Base-by-base conservation (phyloP, 2,888 invertebrate genomes). In the Atethmia centrago region DNA sequence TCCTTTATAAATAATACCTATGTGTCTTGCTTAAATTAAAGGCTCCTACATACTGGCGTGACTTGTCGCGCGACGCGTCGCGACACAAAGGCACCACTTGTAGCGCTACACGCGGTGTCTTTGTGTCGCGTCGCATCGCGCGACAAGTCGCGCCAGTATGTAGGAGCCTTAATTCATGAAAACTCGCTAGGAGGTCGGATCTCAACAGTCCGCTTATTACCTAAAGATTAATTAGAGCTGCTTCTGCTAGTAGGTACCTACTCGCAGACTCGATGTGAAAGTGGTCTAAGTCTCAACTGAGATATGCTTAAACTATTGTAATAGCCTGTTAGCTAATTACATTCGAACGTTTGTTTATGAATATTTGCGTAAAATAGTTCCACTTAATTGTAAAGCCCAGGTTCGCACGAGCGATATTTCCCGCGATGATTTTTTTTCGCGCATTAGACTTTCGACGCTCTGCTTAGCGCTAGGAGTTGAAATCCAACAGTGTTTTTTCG, bases 211-310 rank as follows among this genome's bases (percentile, higher is more conserved):
- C 42, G 53, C 1, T 42, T 21, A 58, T 49, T 62, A 49, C 14
- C 47, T 42, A 51, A 68, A 66, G 53, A 82, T 84, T 71, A 71
- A 84, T 82, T 75, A 53, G 75, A 69, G 12, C 79, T 49, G 16
- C 49, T 65, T 12, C 51, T 56, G 40, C 47, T 36, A 4, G 36
- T 36, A 51, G 67, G 53, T 59, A 63, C 40, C 47, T 28, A 19
- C 12, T 45, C 2, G 61, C 25, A 53, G 64, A 62, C 67, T 67
- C 21, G 77, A 67, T 64, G 76, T 79, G 85, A 87, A 87, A 85
- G 87, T 83, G 51, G 80, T 75, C 25, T 51, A 21, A 67, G 68
- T 74, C 64, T 64, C 9, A 71, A 62, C 64, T 58, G 36, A 56
- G 65, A 67, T 62, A 80, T 42, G 21, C 58, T 47, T 40, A 25